Percentiles rank a stretch among this genome's conserved stretches.
Evolutionary conservation across 2,888 invertebrate genomes (phyloP).

Genomic region (Bombylius discolor): DNA sequence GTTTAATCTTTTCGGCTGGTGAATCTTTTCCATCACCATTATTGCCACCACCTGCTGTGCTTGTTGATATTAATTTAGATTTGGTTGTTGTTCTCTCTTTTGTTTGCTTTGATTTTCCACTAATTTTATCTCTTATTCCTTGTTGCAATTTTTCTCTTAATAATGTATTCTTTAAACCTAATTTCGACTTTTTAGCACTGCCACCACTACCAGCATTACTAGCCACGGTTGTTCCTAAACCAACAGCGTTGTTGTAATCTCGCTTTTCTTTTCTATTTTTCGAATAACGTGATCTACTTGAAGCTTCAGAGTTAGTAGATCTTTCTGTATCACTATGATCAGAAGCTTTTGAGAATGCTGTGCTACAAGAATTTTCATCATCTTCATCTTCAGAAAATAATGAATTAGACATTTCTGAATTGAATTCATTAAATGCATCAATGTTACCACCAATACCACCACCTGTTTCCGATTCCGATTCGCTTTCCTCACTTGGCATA

Average conservation of each 20-base stretch:
- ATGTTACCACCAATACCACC: not conserved
- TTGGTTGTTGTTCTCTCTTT: conserved; percentile 11
- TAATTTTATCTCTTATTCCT: conserved; percentile 27
- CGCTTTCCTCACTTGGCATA: conserved; percentile 54
- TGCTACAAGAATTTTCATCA: conserved; percentile 43
- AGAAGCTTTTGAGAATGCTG: conserved; percentile 40
- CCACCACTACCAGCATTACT: not conserved
- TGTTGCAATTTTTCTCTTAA: conserved; percentile 31
- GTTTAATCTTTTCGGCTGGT: conserved; percentile 59
- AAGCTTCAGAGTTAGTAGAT: conserved; percentile 39
- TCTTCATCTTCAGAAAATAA: conserved; percentile 49
- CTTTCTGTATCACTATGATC: conserved; percentile 41
- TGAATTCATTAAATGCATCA: conserved; percentile 28
- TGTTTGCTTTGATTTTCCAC: conserved; percentile 19
- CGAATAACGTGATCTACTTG: conserved; percentile 36
- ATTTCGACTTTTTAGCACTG: conserved; percentile 24
- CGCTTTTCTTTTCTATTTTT: conserved; percentile 8
- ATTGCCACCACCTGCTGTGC: not conserved
- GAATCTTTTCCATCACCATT: conserved; percentile 1
- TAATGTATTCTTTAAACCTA: conserved; percentile 16
- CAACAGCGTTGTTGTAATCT: conserved; percentile 2
- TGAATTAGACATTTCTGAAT: conserved; percentile 38
- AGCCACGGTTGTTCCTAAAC: not conserved
- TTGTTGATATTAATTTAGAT: conserved; percentile 19
- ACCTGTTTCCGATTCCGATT: conserved; percentile 42